Evolutionary conservation across 2,888 invertebrate species (phyloP).

Genomic region (Oasisia sp.): DNA sequence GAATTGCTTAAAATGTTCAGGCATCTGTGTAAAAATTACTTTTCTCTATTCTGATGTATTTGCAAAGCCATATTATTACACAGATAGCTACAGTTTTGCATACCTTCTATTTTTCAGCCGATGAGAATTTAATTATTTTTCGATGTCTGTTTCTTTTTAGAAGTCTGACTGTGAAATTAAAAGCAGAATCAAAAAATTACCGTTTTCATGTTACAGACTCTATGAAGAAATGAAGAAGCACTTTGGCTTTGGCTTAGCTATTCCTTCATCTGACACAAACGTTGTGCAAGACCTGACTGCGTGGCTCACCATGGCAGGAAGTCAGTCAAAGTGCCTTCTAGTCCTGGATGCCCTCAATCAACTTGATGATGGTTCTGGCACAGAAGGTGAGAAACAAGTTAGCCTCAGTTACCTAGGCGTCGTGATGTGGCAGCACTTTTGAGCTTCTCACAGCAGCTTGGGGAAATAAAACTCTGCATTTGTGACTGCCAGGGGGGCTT

Average conservation of each 20-base stretch:
- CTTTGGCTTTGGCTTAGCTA: constrained; percentile 45
- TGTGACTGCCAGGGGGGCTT: too few species aligned
- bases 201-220: constrained; percentile 41
- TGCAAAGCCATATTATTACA: too few species aligned
- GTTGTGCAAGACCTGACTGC: constrained; percentile 46
- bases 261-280: constrained; percentile 47
- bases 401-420: background rate
- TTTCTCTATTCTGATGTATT: too few species aligned
- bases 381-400: constrained; percentile 27
- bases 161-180: background rate
- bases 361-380: constrained; percentile 50
- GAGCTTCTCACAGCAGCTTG: too few species aligned
- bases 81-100: too few species aligned
- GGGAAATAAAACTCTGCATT: too few species aligned
- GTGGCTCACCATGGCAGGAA: constrained; percentile 48
- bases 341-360: constrained; percentile 57
- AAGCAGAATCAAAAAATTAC: background rate
- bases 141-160: too few species aligned
- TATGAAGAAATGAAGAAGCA: constrained; percentile 51
- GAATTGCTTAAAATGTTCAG: too few species aligned
- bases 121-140: too few species aligned
- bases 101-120: too few species aligned
- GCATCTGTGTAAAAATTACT: too few species aligned
- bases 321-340: constrained; percentile 44
- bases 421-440: too few species aligned